These are phyloP conservation scores for Meloidogyne hapla DNA, from an alignment of 1,140 invertebrate species.

Conservation along the genomic window DNA sequence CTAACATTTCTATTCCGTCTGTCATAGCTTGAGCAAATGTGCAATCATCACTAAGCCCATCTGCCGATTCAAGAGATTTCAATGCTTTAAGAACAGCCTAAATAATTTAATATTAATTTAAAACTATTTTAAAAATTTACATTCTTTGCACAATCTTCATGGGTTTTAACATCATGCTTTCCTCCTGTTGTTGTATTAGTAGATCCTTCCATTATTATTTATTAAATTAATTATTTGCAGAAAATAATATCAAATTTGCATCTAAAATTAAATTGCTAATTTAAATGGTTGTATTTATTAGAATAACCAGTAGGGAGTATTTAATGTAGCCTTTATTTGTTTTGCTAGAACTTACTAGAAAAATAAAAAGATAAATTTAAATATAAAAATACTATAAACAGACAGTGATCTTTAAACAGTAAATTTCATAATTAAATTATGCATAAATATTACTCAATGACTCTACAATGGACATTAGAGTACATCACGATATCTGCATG, in stretches of 20 bases:
- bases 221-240: background rate
- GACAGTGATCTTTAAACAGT: too few species aligned
- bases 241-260: background rate
- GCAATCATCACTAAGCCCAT: constrained; percentile 32
- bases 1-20: constrained; percentile 35
- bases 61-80: constrained; percentile 26
- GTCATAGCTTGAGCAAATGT: constrained; percentile 38
- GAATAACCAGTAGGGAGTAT: too few species aligned
- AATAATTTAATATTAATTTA: constrained; percentile 14
- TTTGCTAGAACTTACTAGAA: background rate
- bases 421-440: too few species aligned
- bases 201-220: background rate
- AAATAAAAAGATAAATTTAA: background rate
- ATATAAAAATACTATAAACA: too few species aligned
- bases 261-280: background rate
- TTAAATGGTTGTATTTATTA: too few species aligned
- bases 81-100: constrained; percentile 46
- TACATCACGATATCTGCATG: too few species aligned
- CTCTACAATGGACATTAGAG: too few species aligned
- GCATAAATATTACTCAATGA: too few species aligned
- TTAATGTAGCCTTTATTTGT: background rate
- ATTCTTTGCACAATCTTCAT: background rate
- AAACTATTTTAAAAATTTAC: background rate
- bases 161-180: background rate
- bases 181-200: constrained; percentile 4